Conservation (phyloP, 2,888 invertebrate species). For the Acanthosepion pharaonis region DNA sequence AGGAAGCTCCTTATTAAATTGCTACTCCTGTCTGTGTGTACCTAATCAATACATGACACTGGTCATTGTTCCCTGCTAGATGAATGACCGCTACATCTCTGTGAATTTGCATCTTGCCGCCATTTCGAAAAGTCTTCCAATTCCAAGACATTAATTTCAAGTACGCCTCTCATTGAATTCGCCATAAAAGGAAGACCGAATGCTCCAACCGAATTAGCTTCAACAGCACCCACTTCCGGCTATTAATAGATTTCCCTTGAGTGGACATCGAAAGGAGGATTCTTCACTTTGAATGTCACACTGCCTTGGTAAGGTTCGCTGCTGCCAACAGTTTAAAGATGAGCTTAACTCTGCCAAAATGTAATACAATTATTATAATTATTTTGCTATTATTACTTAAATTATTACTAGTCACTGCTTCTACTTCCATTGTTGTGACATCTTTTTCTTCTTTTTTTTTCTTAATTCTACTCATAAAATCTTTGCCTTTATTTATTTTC, state of each 20-base stretch:
- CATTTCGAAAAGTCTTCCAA: constrained; percentile 11
- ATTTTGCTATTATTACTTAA: neutral
- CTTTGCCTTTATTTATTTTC: too few relatives aligned
- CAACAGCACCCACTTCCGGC: constrained; percentile 33
- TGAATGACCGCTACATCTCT: constrained; percentile 20
- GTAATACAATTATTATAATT: neutral
- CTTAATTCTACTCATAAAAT: too few relatives aligned
- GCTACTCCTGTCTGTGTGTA: neutral
- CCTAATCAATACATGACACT: constrained; percentile 12
- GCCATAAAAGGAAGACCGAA: neutral
- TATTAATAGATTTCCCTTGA: constrained; percentile 33
- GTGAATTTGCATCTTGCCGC: constrained; percentile 9
- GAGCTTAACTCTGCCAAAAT: neutral
- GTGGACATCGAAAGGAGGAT: constrained; percentile 15
- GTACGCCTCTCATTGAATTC: neutral
- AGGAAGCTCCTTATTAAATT: neutral
- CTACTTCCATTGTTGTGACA: neutral
- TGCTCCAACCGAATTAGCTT: neutral
- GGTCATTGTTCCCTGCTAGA: neutral
- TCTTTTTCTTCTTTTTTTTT: too few relatives aligned
- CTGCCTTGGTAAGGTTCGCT: neutral
- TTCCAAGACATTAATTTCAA: constrained; percentile 33
- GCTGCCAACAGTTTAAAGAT: neutral
- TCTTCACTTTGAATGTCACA: constrained; percentile 20
- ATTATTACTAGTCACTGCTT: neutral